Conservation (phyloP, 2,113 vertebrate species). For the Sinocyclocheilus anophthalmus region DNA sequence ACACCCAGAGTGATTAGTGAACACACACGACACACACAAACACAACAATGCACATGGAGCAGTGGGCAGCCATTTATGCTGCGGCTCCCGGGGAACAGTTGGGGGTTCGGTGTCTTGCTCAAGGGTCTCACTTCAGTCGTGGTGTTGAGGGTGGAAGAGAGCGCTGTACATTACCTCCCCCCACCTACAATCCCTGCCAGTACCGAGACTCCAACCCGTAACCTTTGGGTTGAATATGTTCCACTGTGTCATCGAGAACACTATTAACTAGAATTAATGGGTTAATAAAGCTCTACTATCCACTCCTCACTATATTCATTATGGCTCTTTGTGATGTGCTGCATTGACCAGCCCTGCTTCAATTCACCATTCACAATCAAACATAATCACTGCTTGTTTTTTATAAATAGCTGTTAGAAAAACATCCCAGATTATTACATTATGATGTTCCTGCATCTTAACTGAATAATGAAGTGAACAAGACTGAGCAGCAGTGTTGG, state of each 20-base stretch:
- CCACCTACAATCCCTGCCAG: too few relatives aligned
- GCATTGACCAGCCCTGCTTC: conserved; percentile 1
- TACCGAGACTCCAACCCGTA: too few relatives aligned
- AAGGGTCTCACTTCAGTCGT: too few relatives aligned
- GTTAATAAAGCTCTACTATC: not conserved
- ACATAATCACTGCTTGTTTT: conserved; percentile 7
- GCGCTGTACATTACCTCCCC: too few relatives aligned
- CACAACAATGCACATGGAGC: too few relatives aligned
- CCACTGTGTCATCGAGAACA: conserved; percentile 10
- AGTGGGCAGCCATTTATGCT: too few relatives aligned
- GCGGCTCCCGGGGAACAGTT: too few relatives aligned
- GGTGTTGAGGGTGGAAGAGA: too few relatives aligned
- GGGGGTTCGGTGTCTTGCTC: too few relatives aligned
- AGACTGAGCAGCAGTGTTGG: not conserved
- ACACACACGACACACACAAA: too few relatives aligned
- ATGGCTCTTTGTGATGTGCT: not conserved
- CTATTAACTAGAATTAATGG: not conserved
- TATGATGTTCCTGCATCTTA: not conserved
- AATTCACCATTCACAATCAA: conserved; percentile 21
- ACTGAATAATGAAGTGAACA: not conserved
- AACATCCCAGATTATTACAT: conserved; percentile 19
- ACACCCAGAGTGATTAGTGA: too few relatives aligned
- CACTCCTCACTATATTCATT: not conserved
- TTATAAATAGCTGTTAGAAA: not conserved
- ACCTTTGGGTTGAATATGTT: not conserved